Evolutionary conservation across 2,113 vertebrate genomes (phyloP), one percentile per base, ranked within the genome.

Genomic region (Lophius piscatorius): DNA sequence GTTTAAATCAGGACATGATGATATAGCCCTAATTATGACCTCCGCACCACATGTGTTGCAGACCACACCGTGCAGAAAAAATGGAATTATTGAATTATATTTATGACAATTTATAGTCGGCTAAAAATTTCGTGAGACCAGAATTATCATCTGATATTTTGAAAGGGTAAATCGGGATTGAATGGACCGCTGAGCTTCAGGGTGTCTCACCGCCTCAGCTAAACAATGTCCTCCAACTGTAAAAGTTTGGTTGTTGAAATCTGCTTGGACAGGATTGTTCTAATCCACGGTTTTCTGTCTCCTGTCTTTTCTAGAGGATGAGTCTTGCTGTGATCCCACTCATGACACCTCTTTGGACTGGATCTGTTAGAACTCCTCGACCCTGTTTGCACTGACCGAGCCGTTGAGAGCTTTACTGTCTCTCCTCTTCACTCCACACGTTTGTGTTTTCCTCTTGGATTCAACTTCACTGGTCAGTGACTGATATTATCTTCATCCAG

Each of bases 341-440:
- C 76, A 83, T 36, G 92, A 95, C 77, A 72, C 84, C 68, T 93
- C 94, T 48, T 93, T 94, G 92, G 92, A 94, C 5, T 97, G 95
- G 95, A 95, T 97, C 82, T 90, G 36, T 9, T 77, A 46, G 78
- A 90, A 64, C 90, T 85, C 48, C 65, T 33, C 28, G 0, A 17
- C 17, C 9, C 24, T 13, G 9, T 16, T 31, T 22, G 12, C 2
- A 4, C n/a, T 21, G 22, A 9, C 14, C 0, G 10, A 36, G 22
- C 8, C n/a, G 49, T 38, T n/a, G n/a, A n/a, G n/a, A n/a, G n/a
- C n/a, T 60, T 22, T 13, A 21, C 16, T 14, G 22, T 22, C 22
- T 58, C 35, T n/a, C n/a, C n/a, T n/a, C 17, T 42, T 23, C 26
- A 28, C 29, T 31, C 6, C 29, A 31, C 29, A 31, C 9, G n/a